Conservation (phyloP, 37 sponge, comb jelly and placozoan species). For the Halichondria panicea region DNA sequence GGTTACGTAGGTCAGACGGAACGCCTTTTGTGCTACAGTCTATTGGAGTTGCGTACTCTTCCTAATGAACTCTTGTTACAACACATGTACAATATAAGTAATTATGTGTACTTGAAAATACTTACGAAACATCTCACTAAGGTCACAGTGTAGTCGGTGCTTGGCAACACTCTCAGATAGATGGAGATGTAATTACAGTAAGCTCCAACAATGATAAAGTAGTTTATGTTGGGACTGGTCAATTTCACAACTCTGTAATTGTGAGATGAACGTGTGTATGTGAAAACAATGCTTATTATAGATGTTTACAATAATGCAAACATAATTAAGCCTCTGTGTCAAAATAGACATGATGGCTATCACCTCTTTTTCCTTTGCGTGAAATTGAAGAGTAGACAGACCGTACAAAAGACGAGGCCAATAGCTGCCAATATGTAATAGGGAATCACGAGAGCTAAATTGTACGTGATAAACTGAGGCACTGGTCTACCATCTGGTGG, state of each 20-base stretch:
- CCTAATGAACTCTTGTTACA: no score
- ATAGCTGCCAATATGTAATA: neutral
- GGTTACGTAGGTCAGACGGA: no score
- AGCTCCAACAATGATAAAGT: no score
- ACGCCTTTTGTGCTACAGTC: no score
- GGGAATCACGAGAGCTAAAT: neutral
- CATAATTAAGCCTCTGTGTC: no score
- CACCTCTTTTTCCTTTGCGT: constrained; percentile 14
- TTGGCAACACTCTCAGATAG: no score
- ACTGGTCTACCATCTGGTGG: constrained; percentile 41
- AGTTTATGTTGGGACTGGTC: constrained; percentile 3
- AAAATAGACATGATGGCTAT: no score
- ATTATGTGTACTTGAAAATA: neutral
- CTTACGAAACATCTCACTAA: neutral
- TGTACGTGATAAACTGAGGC: neutral
- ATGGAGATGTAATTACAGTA: no score
- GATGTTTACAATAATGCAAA: neutral
- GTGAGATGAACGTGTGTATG: no score
- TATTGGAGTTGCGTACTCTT: no score
- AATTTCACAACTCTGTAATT: neutral
- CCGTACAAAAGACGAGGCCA: constrained; percentile 1
- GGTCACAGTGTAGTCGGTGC: neutral
- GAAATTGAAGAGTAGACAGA: constrained; percentile 21
- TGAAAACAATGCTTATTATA: no score
- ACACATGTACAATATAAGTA: neutral